Conservation (phyloP, 2,797 vertebrate genomes). For the Mycteria americana region DNA sequence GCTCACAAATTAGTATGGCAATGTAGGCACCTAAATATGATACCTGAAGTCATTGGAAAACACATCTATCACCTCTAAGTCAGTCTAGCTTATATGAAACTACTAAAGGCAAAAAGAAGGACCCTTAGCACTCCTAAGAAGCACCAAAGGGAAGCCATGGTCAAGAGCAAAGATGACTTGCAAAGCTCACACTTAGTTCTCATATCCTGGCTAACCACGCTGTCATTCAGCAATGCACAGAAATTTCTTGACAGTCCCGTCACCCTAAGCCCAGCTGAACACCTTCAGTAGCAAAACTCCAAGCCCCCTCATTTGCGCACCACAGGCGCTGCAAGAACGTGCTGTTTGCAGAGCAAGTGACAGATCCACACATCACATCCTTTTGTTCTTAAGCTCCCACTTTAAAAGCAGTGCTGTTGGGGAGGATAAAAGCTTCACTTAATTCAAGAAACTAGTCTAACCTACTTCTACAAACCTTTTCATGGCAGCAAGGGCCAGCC, state of each 20-base stretch:
- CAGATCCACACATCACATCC: background rate
- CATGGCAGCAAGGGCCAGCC: background rate
- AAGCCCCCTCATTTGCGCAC: no score
- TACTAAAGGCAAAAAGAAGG: background rate
- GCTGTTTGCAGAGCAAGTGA: background rate
- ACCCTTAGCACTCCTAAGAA: background rate
- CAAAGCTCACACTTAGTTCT: background rate
- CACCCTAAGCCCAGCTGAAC: background rate
- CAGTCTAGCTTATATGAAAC: background rate
- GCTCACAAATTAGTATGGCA: background rate
- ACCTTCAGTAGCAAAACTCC: no score
- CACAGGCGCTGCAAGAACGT: background rate
- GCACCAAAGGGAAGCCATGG: background rate
- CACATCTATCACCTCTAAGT: no score
- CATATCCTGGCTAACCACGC: accelerated
- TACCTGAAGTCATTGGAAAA: background rate
- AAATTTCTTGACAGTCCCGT: background rate
- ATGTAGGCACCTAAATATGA: background rate
- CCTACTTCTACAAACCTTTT: background rate
- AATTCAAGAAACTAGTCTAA: background rate
- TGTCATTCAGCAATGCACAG: background rate
- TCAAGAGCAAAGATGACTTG: background rate
- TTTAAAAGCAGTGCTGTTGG: background rate
- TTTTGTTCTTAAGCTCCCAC: background rate
- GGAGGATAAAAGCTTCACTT: background rate